Conservation (phyloP, 2,797 vertebrate genomes). For the Pelobates cultripes region DNA sequence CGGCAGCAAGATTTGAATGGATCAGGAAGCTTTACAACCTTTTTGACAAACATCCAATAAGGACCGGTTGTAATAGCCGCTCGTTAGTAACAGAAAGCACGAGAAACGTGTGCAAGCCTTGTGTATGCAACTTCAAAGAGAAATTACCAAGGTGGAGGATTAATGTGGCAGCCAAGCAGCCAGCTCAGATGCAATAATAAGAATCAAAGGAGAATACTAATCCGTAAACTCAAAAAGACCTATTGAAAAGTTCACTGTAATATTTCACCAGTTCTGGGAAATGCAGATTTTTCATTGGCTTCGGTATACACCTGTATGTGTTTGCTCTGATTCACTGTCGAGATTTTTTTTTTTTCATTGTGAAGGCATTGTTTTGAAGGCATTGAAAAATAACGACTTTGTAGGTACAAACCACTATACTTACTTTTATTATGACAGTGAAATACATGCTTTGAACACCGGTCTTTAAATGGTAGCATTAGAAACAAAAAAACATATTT, state of each 20-base stretch:
- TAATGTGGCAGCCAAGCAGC: conserved; percentile 24
- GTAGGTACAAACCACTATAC: neutral
- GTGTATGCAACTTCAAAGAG: conserved; percentile 26
- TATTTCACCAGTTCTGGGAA: neutral
- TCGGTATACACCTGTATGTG: conserved; percentile 8
- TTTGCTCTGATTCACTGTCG: conserved; percentile 8
- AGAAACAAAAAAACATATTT: neutral
- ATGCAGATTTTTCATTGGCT: neutral
- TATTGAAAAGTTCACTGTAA: neutral
- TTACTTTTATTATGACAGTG: neutral
- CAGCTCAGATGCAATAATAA: conserved; percentile 21
- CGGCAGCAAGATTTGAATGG: conserved; percentile 8
- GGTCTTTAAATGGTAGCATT: neutral
- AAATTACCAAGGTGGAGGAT: conserved; percentile 29
- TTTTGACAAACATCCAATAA: conserved; percentile 3
- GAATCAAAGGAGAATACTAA: conserved; percentile 17
- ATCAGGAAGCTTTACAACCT: neutral
- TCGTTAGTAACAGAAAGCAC: conserved; percentile 16
- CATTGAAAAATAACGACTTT: neutral
- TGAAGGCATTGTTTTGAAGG: neutral
- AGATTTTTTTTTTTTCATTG: neutral
- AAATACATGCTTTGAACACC: neutral
- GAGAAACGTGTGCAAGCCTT: conserved; percentile 6
- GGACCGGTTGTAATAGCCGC: conserved; percentile 6
- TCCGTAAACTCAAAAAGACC: conserved; percentile 10